Base-by-base conservation (phyloP, 2,797 vertebrate genomes). In the Mormyrops boulengeri region DNA sequence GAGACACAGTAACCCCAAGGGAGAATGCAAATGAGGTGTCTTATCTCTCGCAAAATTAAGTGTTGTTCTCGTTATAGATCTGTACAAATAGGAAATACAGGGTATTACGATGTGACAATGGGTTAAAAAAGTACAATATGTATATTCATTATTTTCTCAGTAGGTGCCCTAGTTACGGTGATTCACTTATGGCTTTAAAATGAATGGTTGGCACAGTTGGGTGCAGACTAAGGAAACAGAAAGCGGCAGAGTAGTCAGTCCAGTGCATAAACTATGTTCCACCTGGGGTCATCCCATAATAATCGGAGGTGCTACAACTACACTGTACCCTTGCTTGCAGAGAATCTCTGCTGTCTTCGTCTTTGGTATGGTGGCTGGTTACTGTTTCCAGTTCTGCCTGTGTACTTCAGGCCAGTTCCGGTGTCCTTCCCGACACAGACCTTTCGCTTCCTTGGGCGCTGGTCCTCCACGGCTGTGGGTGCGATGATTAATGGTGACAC, bases 401-500 rank as follows among this genome's bases (percentile, higher is more conserved):
- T 47, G 55, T 38, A 55, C 55, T 88, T 44, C n/a, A 47, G 41
- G 57, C 7, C 30, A n/a, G 41, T 41, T 47, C 55, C 57, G 3
- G 87, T 62, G 57, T 88, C 50, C 57, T 62, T 53, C 17, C 34
- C 0, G 17, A 22, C 53, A 17, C 2, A 2, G 17, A 12, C 22
- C 11, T 53, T 41, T 53, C 22, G 6, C 85, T 55, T 87, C 85
- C 50, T 55, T 38, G 49, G 11, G 30, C 26, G 22, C 22, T 55
- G 49, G 50, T 87, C 50, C 5, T 38, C 14, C 82, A 49, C 19
- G 34, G 57, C 55, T 66, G 50, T 38, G 53, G 50, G 85, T 53
- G 50, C 52, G 4, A 57, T 62, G 87, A 88, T 66, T 88, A 66
- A 88, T 62, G 55, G 57, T 47, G 87, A 88, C 17, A 30, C 57